Percentiles rank a stretch among this genome's conserved stretches.
These are phyloP conservation scores for Himalopsyche japonica DNA, from an alignment of 2,888 invertebrate species.

Conservation along the genomic window DNA sequence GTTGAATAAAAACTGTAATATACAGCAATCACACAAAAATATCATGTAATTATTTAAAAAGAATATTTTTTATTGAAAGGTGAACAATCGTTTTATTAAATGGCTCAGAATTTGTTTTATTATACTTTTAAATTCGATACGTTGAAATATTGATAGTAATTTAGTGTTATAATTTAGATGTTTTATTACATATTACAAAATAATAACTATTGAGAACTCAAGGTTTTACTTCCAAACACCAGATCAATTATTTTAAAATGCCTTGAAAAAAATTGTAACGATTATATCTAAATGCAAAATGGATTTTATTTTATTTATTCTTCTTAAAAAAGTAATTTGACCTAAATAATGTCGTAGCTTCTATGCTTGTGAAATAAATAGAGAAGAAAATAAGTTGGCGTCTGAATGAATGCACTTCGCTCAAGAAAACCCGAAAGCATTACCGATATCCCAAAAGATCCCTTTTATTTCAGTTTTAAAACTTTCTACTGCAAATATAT, in stretches of 20 bases:
- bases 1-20: too few species aligned
- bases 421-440: conserved; percentile 31
- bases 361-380: not conserved
- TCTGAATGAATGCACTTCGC: not conserved
- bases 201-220: too few species aligned
- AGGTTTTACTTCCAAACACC: too few species aligned
- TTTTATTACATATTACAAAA: too few species aligned
- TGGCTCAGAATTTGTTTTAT: too few species aligned
- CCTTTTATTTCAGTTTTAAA: conserved; percentile 40
- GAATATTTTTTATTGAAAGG: too few species aligned
- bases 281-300: not conserved
- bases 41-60: too few species aligned
- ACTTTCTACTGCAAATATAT: conserved; percentile 34
- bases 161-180: too few species aligned
- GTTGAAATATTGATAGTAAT: too few species aligned
- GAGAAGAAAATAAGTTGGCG: not conserved
- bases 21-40: too few species aligned
- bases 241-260: not conserved
- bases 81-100: too few species aligned
- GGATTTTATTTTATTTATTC: not conserved
- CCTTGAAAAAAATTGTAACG: not conserved
- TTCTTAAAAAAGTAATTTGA: not conserved
- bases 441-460: conserved; percentile 35
- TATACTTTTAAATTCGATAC: too few species aligned
- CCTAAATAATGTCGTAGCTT: conserved; percentile 16